Conservation (phyloP, 2,888 invertebrate species). For the Empis livida region DNA sequence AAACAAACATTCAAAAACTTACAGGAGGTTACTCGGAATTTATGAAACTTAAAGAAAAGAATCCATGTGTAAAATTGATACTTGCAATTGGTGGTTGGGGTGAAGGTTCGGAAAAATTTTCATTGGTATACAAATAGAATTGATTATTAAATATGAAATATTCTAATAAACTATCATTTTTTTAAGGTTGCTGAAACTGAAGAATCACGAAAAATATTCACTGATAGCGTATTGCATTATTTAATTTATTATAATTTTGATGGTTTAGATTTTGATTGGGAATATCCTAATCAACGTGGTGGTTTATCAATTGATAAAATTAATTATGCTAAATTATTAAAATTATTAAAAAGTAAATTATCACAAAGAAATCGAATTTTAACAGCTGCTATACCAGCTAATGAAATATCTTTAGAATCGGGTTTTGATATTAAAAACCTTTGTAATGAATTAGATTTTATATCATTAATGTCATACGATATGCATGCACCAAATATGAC, state of each 20-base stretch:
- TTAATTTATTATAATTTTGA: slow-evolving; percentile 36
- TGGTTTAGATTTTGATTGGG: slow-evolving; percentile 41
- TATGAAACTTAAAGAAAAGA: slow-evolving; percentile 31
- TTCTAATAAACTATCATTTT: slow-evolving; percentile 9
- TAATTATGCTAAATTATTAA: slow-evolving; percentile 33
- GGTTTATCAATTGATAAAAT: slow-evolving; percentile 32
- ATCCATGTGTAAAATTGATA: slow-evolving; percentile 34
- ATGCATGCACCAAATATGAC: slow-evolving; percentile 27
- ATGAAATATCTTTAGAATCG: slow-evolving; percentile 21
- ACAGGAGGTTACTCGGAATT: slow-evolving; percentile 26
- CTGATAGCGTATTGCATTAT: slow-evolving; percentile 33
- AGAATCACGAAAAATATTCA: slow-evolving; percentile 31
- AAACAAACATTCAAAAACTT: no score
- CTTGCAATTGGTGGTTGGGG: slow-evolving; percentile 41
- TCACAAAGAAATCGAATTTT: slow-evolving; percentile 31
- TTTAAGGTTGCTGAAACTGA: slow-evolving; percentile 33
- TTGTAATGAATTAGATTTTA: slow-evolving; percentile 35
- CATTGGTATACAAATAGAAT: slow-evolving; percentile 21
- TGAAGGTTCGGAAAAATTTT: slow-evolving; percentile 37
- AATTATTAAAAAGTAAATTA: slow-evolving; percentile 32
- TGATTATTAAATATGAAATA: not conserved
- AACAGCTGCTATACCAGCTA: slow-evolving; percentile 38
- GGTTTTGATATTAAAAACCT: slow-evolving; percentile 36
- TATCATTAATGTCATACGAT: slow-evolving; percentile 42
- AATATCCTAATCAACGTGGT: slow-evolving; percentile 37